A percentile compares a stretch with the other conserved stretches of the same genome.
These are phyloP conservation scores for Enoplosus armatus DNA, from an alignment of 2,797 vertebrate species.

Conservation along the genomic window DNA sequence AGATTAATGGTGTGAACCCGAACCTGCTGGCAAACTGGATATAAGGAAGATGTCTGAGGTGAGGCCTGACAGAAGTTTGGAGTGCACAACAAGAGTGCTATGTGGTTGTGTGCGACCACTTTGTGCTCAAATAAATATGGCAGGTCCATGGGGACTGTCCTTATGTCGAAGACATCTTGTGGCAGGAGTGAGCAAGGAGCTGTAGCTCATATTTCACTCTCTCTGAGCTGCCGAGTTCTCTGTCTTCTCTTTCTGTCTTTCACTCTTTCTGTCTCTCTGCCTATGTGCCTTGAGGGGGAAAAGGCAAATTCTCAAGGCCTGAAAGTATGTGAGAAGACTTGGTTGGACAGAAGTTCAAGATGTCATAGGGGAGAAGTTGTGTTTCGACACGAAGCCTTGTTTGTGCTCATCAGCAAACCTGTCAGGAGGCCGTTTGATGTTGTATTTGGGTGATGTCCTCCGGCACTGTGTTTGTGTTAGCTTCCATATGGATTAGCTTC, in stretches of 20 bases:
- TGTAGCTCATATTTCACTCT: conserved; percentile 83
- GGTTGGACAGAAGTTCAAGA: conserved; percentile 86
- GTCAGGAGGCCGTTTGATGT: conserved; percentile 85
- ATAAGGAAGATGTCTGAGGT: conserved; percentile 72
- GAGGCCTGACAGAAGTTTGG: conserved; percentile 72
- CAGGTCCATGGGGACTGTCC: conserved; percentile 65
- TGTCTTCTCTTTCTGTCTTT: conserved; percentile 77
- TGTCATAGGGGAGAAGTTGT: conserved; percentile 84
- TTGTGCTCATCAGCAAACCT: conserved; percentile 88
- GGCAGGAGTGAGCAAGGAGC: conserved; percentile 46
- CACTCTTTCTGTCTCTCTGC: conserved; percentile 73
- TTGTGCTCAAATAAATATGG: conserved; percentile 68
- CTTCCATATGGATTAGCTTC: conserved; percentile 84
- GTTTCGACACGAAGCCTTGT: conserved; percentile 86
- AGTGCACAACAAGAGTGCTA: conserved; percentile 32
- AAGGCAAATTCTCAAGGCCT: conserved; percentile 80
- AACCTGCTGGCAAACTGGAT: conserved; percentile 82
- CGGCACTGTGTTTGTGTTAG: conserved; percentile 83
- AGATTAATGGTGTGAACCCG: conserved; percentile 86
- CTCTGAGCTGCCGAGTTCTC: conserved; percentile 66
- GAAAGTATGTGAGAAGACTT: conserved; percentile 84
- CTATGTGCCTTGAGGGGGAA: conserved; percentile 72
- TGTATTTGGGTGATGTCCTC: conserved; percentile 82
- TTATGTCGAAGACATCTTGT: conserved; percentile 68
- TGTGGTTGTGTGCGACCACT: conserved; percentile 45